Conservation (phyloP, 2,888 invertebrate species). For the Artemia sinica region DNA sequence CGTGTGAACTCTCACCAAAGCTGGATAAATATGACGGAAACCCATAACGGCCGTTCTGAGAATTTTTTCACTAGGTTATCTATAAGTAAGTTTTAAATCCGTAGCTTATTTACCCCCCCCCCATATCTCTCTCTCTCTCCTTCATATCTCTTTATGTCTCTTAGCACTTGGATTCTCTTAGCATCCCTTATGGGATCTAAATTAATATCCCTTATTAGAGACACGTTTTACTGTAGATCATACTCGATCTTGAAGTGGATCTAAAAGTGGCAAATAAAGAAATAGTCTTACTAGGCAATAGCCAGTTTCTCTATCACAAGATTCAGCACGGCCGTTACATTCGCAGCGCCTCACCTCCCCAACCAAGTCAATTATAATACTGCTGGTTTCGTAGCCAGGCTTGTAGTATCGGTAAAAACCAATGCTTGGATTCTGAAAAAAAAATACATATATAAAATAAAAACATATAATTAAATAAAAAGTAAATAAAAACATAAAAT, state of each 20-base stretch:
- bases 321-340: slow-evolving; percentile 57
- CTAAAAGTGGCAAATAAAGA: neutral
- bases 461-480: too few relatives aligned
- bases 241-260: slow-evolving; percentile 18
- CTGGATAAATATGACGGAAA: too few relatives aligned
- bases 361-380: slow-evolving; percentile 56
- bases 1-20: too few relatives aligned
- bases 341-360: slow-evolving; percentile 61
- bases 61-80: too few relatives aligned
- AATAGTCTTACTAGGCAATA: slow-evolving; percentile 49
- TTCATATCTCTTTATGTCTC: too few relatives aligned
- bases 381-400: slow-evolving; percentile 42
- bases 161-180: too few relatives aligned
- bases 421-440: slow-evolving; percentile 41
- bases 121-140: too few relatives aligned
- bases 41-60: too few relatives aligned
- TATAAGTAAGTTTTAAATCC: too few relatives aligned
- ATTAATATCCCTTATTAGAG: neutral
- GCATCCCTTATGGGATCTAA: neutral
- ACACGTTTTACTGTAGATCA: neutral
- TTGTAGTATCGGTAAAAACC: slow-evolving; percentile 58
- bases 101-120: too few relatives aligned
- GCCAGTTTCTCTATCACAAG: slow-evolving; percentile 68
- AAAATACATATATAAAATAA: slow-evolving; percentile 25
- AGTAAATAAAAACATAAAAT: too few relatives aligned